Conservation (phyloP, 1,140 invertebrate genomes). For the Nilaparvata lugens region DNA sequence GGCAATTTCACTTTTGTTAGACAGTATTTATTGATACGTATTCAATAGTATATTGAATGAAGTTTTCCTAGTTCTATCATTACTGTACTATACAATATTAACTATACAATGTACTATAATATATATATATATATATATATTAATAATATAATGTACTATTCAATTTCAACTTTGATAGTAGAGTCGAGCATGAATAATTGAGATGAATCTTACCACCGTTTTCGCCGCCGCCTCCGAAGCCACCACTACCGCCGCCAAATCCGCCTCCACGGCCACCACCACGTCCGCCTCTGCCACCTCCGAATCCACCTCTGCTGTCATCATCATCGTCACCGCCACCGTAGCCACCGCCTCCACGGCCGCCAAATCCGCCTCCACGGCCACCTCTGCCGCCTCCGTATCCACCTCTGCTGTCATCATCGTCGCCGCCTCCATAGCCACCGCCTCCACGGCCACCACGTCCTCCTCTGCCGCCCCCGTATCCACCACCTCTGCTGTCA, state of each 20-base stretch:
- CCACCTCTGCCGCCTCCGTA: constrained; percentile 10
- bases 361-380: constrained; percentile 6
- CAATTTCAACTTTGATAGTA: not conserved
- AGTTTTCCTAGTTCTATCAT: not conserved
- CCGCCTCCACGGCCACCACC: constrained; percentile 6
- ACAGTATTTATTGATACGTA: too few species aligned
- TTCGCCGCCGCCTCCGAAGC: not conserved
- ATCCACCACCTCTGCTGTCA: not conserved
- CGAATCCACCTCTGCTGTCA: not conserved
- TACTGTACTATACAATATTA: too few species aligned
- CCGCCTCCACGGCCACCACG: constrained; percentile 5
- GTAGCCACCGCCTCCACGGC: constrained; percentile 7
- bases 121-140: not conserved
- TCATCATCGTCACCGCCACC: not conserved
- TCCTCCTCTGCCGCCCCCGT: constrained; percentile 8
- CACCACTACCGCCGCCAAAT: not conserved
- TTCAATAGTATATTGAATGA: too few species aligned
- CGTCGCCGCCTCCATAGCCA: not conserved
- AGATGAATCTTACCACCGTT: not conserved
- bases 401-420: not conserved
- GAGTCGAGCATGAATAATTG: not conserved
- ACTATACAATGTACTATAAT: too few species aligned
- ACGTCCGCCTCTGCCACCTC: constrained; percentile 7
- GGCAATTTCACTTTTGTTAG: too few species aligned
- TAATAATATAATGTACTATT: not conserved